Evolutionary conservation across 2,888 invertebrate species (phyloP).

Genomic region (Oeneis ivallda): DNA sequence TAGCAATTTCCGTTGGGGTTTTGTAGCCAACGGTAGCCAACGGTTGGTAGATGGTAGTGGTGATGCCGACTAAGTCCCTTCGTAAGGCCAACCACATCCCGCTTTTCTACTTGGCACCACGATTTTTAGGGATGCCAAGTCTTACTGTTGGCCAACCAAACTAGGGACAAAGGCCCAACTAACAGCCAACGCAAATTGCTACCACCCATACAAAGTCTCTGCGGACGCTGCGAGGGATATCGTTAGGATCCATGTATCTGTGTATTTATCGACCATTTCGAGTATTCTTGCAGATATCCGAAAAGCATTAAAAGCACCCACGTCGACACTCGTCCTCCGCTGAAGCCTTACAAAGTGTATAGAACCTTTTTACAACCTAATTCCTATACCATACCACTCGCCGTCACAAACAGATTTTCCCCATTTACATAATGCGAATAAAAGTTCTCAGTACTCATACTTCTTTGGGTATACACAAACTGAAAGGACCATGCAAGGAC

Average conservation of each 20-base stretch:
- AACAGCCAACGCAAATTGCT: no score
- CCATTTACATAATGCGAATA: conserved; percentile 18
- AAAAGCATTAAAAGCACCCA: conserved; percentile 21
- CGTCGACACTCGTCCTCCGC: conserved; percentile 13
- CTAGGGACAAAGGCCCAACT: no score
- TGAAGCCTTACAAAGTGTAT: conserved; percentile 4
- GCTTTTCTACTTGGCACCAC: no score
- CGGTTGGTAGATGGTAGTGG: no score
- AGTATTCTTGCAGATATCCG: conserved; percentile 11
- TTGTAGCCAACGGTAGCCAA: no score
- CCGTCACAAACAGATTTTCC: conserved; percentile 36
- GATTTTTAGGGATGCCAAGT: no score
- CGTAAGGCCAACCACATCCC: no score
- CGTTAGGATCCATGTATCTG: background rate
- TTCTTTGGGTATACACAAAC: background rate
- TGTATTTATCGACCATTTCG: background rate
- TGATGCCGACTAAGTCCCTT: no score
- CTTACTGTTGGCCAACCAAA: no score
- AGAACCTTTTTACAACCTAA: conserved; percentile 29
- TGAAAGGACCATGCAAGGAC: no score
- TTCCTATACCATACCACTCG: conserved; percentile 15
- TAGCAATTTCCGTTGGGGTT: no score
- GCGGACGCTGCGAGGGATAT: background rate
- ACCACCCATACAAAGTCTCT: background rate
- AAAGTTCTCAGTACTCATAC: background rate